Base-by-base conservation (phyloP, 1,140 invertebrate species). In the Drosophila nebulosa region DNA sequence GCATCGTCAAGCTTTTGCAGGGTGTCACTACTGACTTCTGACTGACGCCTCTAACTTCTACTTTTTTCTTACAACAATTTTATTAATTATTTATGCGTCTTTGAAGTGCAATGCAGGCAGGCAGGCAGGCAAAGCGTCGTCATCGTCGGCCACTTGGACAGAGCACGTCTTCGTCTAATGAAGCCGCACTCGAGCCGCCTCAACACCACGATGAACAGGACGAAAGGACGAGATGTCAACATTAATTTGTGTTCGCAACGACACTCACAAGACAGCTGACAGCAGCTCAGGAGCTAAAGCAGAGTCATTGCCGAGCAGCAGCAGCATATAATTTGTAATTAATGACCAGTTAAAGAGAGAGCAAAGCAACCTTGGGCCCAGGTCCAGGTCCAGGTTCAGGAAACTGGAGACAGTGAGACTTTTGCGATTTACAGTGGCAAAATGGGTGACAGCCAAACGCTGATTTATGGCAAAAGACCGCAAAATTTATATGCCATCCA, bases 321-420 rank as follows among this genome's bases (percentile, higher is more conserved):
- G 78, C 72, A 73, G 78, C 81, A 85, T 80, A 86, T 86, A 86
- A 85, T 86, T 86, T 83, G 83, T 86, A 86, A 86, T 86, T 86
- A 86, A 86, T 86, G 83, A 88, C 83, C 74, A 88, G 83, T 88
- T 88, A 86, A 86, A 83, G 79, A 76, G 27, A 64, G 59, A 61
- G 68, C 24, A n/a, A 59, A 75, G 65, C 42, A 65, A 39, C 18
- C 60, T 75, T 56, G 58, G 35, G 57, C n/a, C n/a, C n/a, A n/a
- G n/a, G n/a, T n/a, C n/a, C n/a, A n/a, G n/a, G n/a, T n/a, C n/a
- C n/a, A n/a, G n/a, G n/a, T n/a, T 50, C 26, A 16, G 60, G 27
- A 58, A 32, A 36, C 66, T 12, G 16, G 18, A 18, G n/a, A 27
- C 18, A 14, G 21, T 12, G 36, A 9, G 27, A 30, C 55, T 58